Evolutionary conservation across 53 echinoderm and acorn worm species (phyloP), one percentile per base, ranked within the genome.

Genomic region (Echinometra lucunter): DNA sequence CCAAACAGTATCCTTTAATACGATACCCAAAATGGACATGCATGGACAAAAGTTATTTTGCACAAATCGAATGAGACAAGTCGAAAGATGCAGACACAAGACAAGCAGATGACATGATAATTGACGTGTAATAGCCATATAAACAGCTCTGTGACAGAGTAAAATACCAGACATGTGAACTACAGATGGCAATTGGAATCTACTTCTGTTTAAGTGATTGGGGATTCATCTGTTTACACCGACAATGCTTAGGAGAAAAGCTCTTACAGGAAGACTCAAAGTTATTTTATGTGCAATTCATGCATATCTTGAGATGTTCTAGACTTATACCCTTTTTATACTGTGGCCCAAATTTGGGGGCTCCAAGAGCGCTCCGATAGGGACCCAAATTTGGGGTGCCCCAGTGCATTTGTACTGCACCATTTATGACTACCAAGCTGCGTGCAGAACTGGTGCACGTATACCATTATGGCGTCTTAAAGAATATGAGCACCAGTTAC

Each of bases 81-180:
- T 78, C 78, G 19, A 78, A 40, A 78, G 78, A 63, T 21, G 63
- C 38, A 17, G 25, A 42, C n/a, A 49, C 44, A 49, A 53, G 57
- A 88, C 56, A 32, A 55, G 88, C 88, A 88, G 35, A 90, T 90
- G 63, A 90, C 13, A 66, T 37, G 90, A 90, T 60, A 90, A 90
- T 90, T 90, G 90, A 90, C 63, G 40, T 37, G 58, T 60, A 90
- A 66, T 60, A 90, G 63, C 15, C 15, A 17, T 21, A 90, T 90
- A 37, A 90, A 38, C 90, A 90, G 90, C 63, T 57, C 37, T 16
- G 13, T 40, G 40, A 28, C 18, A 90, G 58, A 90, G 66, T 40
- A 4, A 2, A 58, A 57, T 58, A 60, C 66, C 56, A 40, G 63
- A 40, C 66, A 37, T 90, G 35, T 66, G 23, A 57, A 40, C 19